These are phyloP conservation scores for Drosophila orosa DNA, from an alignment of 1,140 invertebrate genomes.

Conservation along the genomic window DNA sequence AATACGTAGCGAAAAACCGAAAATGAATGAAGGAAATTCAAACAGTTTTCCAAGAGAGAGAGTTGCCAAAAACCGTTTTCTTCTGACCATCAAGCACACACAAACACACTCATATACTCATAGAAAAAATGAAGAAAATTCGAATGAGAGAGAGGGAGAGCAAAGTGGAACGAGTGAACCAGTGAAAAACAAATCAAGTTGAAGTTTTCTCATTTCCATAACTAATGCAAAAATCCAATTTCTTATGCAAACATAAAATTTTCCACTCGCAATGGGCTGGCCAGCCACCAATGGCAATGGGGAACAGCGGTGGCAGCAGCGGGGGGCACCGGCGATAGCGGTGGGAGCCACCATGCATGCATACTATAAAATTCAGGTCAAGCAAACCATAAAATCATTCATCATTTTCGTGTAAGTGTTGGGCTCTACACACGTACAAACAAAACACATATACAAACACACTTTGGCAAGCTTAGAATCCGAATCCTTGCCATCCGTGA, in stretches of 20 bases:
- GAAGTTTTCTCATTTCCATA: conserved; percentile 84
- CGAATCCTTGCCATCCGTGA: conserved; percentile 56
- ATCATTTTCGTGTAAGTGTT: conserved; percentile 84
- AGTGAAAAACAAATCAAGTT: conserved; percentile 83
- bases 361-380: conserved; percentile 83
- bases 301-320: background rate
- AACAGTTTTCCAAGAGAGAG: conserved; percentile 71
- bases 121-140: conserved; percentile 27
- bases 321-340: conserved; percentile 1
- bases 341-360: conserved; percentile 61
- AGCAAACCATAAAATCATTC: conserved; percentile 84
- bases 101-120: conserved; percentile 7
- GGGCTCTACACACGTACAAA: conserved; percentile 60
- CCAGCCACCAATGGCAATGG: conserved; percentile 12
- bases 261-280: conserved; percentile 76
- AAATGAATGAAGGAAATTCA: conserved; percentile 54
- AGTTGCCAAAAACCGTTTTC: conserved; percentile 64
- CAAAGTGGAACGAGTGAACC: conserved; percentile 34
- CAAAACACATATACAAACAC: conserved; percentile 44
- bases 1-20: conserved; percentile 21
- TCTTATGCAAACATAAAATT: conserved; percentile 84
- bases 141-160: background rate
- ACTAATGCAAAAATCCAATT: conserved; percentile 84
- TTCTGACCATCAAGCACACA: conserved; percentile 59
- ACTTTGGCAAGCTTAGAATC: conserved; percentile 41